phyloP scores from a whole-genome alignment of 2,888 invertebrate species.

The Agonopterix alstromeriana region DNA sequence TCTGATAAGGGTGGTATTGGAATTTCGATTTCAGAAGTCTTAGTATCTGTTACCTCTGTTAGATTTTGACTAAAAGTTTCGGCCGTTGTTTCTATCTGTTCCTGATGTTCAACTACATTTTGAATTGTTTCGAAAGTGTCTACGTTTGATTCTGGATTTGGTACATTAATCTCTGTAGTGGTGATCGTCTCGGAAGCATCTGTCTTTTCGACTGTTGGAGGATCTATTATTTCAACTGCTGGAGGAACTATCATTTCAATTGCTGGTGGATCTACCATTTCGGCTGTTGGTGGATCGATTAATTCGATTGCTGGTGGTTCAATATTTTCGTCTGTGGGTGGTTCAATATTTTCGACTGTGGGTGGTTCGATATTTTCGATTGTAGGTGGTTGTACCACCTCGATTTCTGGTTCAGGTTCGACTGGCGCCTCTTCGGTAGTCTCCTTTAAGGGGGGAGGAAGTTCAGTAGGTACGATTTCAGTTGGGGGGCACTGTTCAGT shows the following conservation, averaged over 20 bases:
- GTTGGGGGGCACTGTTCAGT: conserved; percentile 1
- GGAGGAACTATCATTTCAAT: neutral
- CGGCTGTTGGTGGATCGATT: neutral
- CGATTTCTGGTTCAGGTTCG: neutral
- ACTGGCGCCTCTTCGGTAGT: conserved; percentile 15
- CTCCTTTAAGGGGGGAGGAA: conserved; percentile 26
- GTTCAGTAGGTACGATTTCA: conserved; percentile 18
- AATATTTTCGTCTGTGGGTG: neutral
- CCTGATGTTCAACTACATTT: neutral
- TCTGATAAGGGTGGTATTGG: neutral
- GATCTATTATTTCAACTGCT: too few relatives aligned
- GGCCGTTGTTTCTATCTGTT: neutral
- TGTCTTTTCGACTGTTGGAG: neutral
- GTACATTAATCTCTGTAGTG: neutral
- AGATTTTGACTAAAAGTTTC: neutral
- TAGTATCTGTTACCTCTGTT: neutral
- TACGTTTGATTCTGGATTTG: conserved; percentile 3
- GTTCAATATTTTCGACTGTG: neutral
- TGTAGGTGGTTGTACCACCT: neutral
- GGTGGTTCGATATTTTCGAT: neutral
- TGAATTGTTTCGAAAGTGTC: conserved; percentile 3
- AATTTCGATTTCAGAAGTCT: neutral
- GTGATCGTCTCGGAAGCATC: neutral
- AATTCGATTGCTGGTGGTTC: neutral
- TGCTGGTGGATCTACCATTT: neutral